Evolutionary conservation across 2,113 vertebrate species (phyloP).

Genomic region (Leptobrachium leishanense): DNA sequence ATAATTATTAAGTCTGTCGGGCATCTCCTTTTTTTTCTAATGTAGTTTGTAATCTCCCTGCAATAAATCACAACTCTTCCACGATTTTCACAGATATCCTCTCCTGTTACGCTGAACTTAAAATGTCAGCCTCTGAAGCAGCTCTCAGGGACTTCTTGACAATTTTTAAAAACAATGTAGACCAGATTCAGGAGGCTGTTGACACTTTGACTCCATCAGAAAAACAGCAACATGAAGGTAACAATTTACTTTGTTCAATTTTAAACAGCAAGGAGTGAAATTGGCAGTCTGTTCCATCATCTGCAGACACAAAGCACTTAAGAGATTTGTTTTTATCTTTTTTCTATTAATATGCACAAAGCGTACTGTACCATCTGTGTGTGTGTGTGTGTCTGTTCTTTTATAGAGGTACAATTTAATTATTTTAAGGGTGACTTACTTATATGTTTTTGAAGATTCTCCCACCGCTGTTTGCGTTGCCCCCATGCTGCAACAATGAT

Average conservation of each 20-base stretch:
- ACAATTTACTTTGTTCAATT: slow-evolving; percentile 41
- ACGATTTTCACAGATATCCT: slow-evolving; percentile 54
- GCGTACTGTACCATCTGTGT: not conserved
- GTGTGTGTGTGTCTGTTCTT: not conserved
- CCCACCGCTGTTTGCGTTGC: no score
- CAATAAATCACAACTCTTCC: not conserved
- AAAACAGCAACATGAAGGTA: slow-evolving; percentile 50
- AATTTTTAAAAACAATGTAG: slow-evolving; percentile 59
- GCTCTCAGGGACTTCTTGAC: slow-evolving; percentile 54
- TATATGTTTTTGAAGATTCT: no score
- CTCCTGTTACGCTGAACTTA: slow-evolving; percentile 57
- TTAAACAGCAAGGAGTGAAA: not conserved
- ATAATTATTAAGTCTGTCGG: no score
- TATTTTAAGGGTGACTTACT: no score
- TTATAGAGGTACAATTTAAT: not conserved
- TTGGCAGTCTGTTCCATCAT: no score
- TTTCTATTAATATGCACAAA: not conserved
- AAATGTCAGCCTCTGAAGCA: slow-evolving; percentile 51
- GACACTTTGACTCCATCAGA: slow-evolving; percentile 56
- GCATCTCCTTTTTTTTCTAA: not conserved
- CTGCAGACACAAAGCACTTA: no score
- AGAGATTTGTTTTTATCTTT: no score
- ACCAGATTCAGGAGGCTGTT: slow-evolving; percentile 55
- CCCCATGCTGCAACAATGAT: no score
- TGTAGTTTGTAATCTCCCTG: not conserved